These are phyloP conservation scores for Dascyllus trimaculatus DNA, from an alignment of 2,113 vertebrate genomes.

Conservation along the genomic window DNA sequence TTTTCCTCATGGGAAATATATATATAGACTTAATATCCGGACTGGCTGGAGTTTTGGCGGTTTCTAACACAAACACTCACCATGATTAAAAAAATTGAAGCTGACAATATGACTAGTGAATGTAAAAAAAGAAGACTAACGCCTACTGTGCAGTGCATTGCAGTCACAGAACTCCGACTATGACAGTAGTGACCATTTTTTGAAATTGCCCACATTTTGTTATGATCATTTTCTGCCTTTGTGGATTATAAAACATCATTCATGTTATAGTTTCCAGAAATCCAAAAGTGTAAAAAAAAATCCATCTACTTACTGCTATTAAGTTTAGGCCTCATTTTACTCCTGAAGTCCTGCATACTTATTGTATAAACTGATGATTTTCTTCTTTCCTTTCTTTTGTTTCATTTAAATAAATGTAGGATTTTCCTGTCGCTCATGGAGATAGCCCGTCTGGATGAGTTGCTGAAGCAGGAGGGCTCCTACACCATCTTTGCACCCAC, in stretches of 20 bases:
- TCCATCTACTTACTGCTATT: neutral
- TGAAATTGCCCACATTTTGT: no score
- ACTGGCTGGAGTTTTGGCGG: neutral
- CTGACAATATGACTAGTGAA: neutral
- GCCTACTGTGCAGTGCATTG: no score
- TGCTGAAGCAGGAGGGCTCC: conserved; percentile 88
- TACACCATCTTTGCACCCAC: conserved; percentile 96
- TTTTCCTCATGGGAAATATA: neutral
- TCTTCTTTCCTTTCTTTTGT: neutral
- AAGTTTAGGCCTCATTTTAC: neutral
- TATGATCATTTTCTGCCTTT: no score
- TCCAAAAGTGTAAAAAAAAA: neutral
- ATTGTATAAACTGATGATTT: neutral
- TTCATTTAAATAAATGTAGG: conserved; percentile 42
- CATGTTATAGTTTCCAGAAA: neutral
- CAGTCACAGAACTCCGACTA: no score
- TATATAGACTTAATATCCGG: neutral
- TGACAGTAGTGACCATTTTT: no score
- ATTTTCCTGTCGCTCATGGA: conserved; percentile 93
- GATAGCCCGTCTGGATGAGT: conserved; percentile 89
- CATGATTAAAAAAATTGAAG: neutral
- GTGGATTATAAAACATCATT: neutral
- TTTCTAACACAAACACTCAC: no score
- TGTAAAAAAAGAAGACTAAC: no score
- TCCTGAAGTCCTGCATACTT: no score